These are phyloP conservation scores for Ivindomyrus marchei DNA, from an alignment of 2,113 vertebrate species.

Conservation along the genomic window DNA sequence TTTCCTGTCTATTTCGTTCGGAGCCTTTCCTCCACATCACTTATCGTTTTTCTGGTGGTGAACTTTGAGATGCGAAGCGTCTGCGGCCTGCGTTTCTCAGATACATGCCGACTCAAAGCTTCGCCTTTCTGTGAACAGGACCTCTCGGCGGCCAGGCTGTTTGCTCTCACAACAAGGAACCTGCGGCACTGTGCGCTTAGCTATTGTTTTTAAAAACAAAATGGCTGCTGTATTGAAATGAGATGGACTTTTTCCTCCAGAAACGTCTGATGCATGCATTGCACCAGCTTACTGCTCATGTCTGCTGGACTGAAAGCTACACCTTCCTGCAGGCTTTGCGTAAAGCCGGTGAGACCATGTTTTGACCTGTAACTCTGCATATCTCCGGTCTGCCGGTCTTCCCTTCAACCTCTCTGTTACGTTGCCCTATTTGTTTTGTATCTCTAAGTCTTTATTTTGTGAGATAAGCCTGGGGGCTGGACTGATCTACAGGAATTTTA, in stretches of 20 bases:
- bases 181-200: background rate
- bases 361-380: conserved; percentile 44
- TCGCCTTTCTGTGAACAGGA: background rate
- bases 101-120: background rate
- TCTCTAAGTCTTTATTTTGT: conserved; percentile 11
- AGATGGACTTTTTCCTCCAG: background rate
- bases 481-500: conserved; percentile 29
- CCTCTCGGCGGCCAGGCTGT: background rate
- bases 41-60: background rate
- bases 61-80: background rate
- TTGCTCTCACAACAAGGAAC: background rate
- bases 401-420: conserved; percentile 27
- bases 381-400: conserved; percentile 32
- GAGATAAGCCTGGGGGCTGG: conserved; percentile 37
- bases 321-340: conserved; percentile 14
- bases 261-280: background rate
- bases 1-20: background rate
- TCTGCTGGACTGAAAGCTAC: background rate
- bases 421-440: conserved; percentile 17
- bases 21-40: background rate
- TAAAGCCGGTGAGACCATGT: conserved; percentile 51
- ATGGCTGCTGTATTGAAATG: background rate
- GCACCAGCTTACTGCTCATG: background rate
- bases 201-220: background rate
- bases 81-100: background rate